Evolutionary conservation across 2,113 vertebrate genomes (phyloP), one percentile per base, ranked within the genome.

Genomic region (Aythya baeri): DNA sequence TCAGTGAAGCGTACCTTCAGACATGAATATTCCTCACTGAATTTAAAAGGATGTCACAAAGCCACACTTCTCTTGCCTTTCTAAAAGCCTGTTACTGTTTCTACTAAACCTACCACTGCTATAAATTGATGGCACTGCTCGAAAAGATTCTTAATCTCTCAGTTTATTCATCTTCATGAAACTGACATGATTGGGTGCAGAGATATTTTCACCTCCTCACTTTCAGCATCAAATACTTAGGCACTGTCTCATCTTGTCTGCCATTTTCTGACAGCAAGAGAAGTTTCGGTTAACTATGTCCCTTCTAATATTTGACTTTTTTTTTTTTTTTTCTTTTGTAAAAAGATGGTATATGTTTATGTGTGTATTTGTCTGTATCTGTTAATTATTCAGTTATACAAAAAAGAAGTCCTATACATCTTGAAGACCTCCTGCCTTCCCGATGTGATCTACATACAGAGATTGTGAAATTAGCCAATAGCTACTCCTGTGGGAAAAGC

Each of bases 1-100:
- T 44, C 76, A 65, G 52, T 36, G 65, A 67, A 0, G 13, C 61
- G 7, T 61, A 83, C 31, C 65, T 84, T 92, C 86, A 86, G 73
- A 93, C 11, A 17, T 61, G 57, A 88, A 88, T 85, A 94, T 92
- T 94, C 80, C 66, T 93, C 65, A 46, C 52, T 72, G 71, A 92
- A 79, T 58, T 46, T 29, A 76, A 91, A 88, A 72, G 36, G 31
- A 75, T 75, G 54, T 49, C 68, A 84, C 52, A 81, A 84, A 96
- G 73, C 65, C 66, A 84, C 72, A 68, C 34, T 80, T 73, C 71
- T 55, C 20, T 22, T 75, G 83, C 63, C 82, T 81, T 88, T 44
- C n/a, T 84, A 82, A 82, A 93, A 68, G 62, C 12, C 38, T 85
- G 38, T 59, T 68, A 57, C 23, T 91, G 36, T 73, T 92, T 76